Percentiles rank a stretch among this genome's conserved stretches.
Conservation (phyloP, 2,888 invertebrate species). For the Spodoptera littoralis region DNA sequence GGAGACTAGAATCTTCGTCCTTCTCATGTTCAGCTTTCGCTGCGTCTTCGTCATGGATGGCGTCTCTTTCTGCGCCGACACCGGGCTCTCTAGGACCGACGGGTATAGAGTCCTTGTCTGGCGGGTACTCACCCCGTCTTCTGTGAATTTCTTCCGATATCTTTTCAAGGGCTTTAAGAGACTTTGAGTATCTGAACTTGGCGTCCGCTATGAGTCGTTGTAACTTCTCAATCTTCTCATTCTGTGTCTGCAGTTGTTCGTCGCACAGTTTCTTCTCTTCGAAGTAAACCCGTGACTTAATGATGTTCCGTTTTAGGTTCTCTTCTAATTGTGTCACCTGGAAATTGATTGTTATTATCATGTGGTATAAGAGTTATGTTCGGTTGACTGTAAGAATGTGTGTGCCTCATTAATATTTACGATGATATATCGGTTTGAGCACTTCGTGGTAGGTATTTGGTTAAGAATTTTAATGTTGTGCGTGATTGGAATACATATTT, state of each 20-base stretch:
- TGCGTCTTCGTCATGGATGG: conserved; percentile 77
- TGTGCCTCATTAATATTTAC: conserved; percentile 8
- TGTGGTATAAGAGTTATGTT: conserved; percentile 9
- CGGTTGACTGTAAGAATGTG: background rate
- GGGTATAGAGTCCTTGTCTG: conserved; percentile 81
- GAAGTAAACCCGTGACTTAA: conserved; percentile 96
- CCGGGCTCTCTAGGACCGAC: conserved; percentile 91
- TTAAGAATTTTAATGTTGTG: conserved; percentile 13
- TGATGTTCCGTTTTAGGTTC: conserved; percentile 93
- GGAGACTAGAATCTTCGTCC: conserved; percentile 89
- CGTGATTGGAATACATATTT: too few relatives aligned
- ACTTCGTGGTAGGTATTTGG: conserved; percentile 15
- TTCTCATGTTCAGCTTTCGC: conserved; percentile 68
- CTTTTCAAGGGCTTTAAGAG: conserved; percentile 94
- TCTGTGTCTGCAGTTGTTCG: conserved; percentile 95
- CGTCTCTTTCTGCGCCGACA: conserved; percentile 92
- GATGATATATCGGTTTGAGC: conserved; percentile 10
- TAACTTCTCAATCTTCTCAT: conserved; percentile 94
- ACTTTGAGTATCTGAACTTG: conserved; percentile 94
- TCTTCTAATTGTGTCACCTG: conserved; percentile 94
- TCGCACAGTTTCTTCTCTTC: conserved; percentile 96
- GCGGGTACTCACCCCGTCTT: conserved; percentile 88
- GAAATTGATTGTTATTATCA: conserved; percentile 10
- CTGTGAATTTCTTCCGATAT: conserved; percentile 98
- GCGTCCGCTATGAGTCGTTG: conserved; percentile 94